These are phyloP conservation scores for Clarias platycephalus DNA, from an alignment of 2,797 vertebrate species.

Conservation along the genomic window DNA sequence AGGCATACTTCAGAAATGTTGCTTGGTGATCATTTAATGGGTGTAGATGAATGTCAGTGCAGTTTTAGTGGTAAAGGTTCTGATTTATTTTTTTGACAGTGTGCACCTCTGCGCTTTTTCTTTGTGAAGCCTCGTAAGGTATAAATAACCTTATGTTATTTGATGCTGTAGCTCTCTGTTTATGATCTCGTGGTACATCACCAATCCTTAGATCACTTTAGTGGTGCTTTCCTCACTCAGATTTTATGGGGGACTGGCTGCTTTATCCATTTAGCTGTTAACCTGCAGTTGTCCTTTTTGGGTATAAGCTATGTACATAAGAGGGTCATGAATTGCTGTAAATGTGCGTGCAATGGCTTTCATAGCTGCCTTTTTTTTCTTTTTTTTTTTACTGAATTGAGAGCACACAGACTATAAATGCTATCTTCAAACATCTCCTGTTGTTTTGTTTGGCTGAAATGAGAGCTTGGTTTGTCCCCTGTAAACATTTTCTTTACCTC, in stretches of 20 bases:
- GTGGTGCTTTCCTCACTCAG: conserved; percentile 22
- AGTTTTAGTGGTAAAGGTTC: background rate
- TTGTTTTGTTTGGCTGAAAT: conserved; percentile 25
- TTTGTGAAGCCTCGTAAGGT: conserved; percentile 11
- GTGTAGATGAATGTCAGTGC: conserved; percentile 9
- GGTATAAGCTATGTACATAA: conserved; percentile 22
- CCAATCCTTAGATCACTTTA: conserved; percentile 25
- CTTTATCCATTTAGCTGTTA: conserved; percentile 27
- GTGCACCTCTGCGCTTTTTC: conserved; percentile 5
- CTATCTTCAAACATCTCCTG: conserved; percentile 16
- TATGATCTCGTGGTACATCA: conserved; percentile 15
- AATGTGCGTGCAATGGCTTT: background rate
- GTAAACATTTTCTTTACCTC: conserved; percentile 32
- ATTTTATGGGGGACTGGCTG: conserved; percentile 28
- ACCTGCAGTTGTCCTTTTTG: conserved; percentile 25
- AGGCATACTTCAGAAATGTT: conserved; percentile 27
- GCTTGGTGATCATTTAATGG: background rate
- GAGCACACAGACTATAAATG: conserved; percentile 10
- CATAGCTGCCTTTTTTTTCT: background rate
- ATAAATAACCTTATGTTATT: conserved; percentile 31
- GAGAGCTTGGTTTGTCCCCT: conserved; percentile 11
- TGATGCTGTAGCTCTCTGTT: conserved; percentile 19
- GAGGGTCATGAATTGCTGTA: conserved; percentile 23
- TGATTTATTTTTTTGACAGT: conserved; percentile 18
- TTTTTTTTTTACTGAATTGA: conserved; percentile 7